Conservation (phyloP, 2,113 vertebrate genomes). For the Excalfactoria chinensis region DNA sequence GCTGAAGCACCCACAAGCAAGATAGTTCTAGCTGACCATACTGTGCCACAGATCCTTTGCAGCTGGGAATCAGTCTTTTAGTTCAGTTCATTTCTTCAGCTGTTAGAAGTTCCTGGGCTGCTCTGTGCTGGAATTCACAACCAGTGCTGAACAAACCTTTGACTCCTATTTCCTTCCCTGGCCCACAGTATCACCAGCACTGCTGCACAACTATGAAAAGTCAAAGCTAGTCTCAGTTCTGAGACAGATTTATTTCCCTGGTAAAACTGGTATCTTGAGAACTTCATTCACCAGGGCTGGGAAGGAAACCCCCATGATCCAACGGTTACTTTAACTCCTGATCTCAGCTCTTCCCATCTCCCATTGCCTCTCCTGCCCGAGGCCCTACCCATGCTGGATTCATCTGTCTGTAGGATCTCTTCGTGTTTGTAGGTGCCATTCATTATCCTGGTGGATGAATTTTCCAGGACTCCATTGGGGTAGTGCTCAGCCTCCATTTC, state of each 20-base stretch:
- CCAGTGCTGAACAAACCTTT: background rate
- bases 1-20: background rate
- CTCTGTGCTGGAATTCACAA: background rate
- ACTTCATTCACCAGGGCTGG: background rate
- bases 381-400: conserved; percentile 90
- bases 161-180: background rate
- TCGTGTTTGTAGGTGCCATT: conserved; percentile 97
- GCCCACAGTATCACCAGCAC: background rate
- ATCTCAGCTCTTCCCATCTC: background rate
- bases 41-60: background rate
- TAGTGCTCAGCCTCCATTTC: conserved; percentile 97
- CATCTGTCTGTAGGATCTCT: conserved; percentile 93
- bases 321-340: background rate
- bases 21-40: background rate
- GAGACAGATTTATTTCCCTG: background rate
- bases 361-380: background rate
- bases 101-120: background rate
- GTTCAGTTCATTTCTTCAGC: background rate
- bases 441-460: conserved; percentile 90
- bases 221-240: background rate
- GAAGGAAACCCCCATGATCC: background rate
- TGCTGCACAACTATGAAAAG: background rate
- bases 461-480: conserved; percentile 91
- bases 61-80: background rate
- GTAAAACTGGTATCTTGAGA: background rate